Base-by-base conservation (phyloP, 2,797 vertebrate species). In the Coendou prehensilis region DNA sequence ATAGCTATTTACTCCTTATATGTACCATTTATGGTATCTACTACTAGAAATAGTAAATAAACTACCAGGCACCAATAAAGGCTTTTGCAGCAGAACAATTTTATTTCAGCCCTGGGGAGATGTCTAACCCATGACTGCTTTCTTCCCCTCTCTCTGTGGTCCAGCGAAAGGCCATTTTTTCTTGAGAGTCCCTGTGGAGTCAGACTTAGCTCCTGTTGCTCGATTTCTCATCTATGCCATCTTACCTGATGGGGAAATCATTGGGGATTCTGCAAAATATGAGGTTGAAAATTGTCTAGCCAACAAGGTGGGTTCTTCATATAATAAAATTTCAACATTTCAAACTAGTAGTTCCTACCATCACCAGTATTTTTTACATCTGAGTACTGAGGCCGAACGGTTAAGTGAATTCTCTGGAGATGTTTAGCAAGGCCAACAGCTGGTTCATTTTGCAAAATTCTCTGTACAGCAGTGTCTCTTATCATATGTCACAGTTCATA, bases 201-300 rank as follows among this genome's bases (percentile, higher is more conserved):
- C 96, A 30, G 96, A 98, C 73, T 96, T 99, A 93, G 98, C 99
- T 11, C 99, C 99, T 0, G 8, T 98, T 3, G 99, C 99, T 10
- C 99, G 99, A 76, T 73, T 99, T 86, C 98, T 99, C 14, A 96
- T 99, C 63, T 99, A 99, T 88, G 96, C 99, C 0, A 79, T 99
- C 47, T 98, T 99, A 93, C 98, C 99, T 26, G 97, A 78, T 13
- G 98, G 98, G 17, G 99, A 99, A 94, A 83, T 98, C 20, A 97
- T 99, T 5, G 99, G 99, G 0, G 99, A 99, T 98, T 99, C 99
- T 97, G 87, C 90, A 83, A 97, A 99, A 97, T 99, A 99, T 91
- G 83, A 97, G 0, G 50, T 99, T 91, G 97, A 99, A 94, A 98
- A 98, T 2, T 99, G 99, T 97, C 98, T 99, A 82, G 97, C 96